A percentile compares a stretch with the other conserved stretches of the same genome.
phyloP scores from a whole-genome alignment of 2,888 invertebrate species.

The Drosophila merina region DNA sequence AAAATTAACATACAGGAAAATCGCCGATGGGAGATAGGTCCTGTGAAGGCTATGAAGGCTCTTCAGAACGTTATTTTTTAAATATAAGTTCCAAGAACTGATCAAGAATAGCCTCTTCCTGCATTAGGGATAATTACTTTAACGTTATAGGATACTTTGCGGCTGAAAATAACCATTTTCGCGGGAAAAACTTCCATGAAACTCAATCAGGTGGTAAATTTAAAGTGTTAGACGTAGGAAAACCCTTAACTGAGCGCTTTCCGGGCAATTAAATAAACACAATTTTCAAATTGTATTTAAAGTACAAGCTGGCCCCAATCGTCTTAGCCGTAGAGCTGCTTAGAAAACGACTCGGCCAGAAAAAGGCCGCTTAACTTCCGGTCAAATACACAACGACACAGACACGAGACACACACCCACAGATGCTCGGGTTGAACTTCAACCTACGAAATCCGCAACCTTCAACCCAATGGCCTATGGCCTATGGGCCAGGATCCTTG shows the following conservation, averaged over 20 bases:
- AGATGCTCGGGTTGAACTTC: conserved; percentile 53
- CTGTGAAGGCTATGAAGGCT: not conserved
- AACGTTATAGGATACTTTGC: conserved; percentile 39
- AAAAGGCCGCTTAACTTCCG: conserved; percentile 62
- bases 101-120: not conserved
- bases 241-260: conserved; percentile 47
- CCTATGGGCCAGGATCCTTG: conserved; percentile 31
- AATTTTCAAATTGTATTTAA: conserved; percentile 77
- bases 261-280: conserved; percentile 78
- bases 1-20: conserved; percentile 41
- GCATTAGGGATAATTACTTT: not conserved
- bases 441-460: conserved; percentile 45
- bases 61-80: not conserved
- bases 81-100: not conserved
- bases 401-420: conserved; percentile 32
- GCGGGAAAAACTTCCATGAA: conserved; percentile 30
- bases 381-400: conserved; percentile 56
- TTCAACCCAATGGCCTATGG: conserved; percentile 37
- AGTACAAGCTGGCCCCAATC: conserved; percentile 47
- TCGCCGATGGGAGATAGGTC: conserved; percentile 3
- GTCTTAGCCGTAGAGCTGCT: conserved; percentile 14
- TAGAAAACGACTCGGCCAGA: conserved; percentile 30
- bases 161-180: conserved; percentile 28
- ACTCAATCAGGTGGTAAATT: conserved; percentile 58
- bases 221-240: conserved; percentile 47